A percentile compares a stretch with the other conserved stretches of the same genome.
Conservation (phyloP, 2,888 invertebrate genomes). For the Notodonta dromedarius region DNA sequence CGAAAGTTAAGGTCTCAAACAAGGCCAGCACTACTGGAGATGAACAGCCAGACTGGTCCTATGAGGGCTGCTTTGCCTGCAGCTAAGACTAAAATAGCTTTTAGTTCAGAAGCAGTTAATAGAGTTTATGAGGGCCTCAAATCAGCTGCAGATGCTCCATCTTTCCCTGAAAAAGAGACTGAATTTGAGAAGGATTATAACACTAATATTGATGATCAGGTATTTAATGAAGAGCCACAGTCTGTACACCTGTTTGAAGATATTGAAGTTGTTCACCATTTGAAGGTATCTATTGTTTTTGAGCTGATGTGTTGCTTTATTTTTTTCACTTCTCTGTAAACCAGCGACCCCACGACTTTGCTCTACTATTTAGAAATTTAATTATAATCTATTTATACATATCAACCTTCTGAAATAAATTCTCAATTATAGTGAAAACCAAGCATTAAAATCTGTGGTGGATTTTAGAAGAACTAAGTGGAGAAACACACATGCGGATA, state of each 20-base stretch:
- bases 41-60: slow-evolving; percentile 59
- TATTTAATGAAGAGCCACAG: slow-evolving; percentile 51
- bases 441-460: no score
- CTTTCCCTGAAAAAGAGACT: slow-evolving; percentile 48
- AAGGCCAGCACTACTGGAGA: slow-evolving; percentile 61
- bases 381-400: no score
- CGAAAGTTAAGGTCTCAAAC: slow-evolving; percentile 51
- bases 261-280: slow-evolving; percentile 70
- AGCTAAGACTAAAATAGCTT: slow-evolving; percentile 51
- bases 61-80: slow-evolving; percentile 55
- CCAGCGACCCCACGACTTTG: no score
- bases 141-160: slow-evolving; percentile 60
- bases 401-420: no score
- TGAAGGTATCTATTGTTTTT: slow-evolving; percentile 56
- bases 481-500: no score
- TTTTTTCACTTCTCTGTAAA: no score
- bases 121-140: slow-evolving; percentile 60
- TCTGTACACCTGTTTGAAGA: slow-evolving; percentile 79
- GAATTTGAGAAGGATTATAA: slow-evolving; percentile 30
- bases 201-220: slow-evolving; percentile 44
- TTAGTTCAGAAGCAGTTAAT: slow-evolving; percentile 56
- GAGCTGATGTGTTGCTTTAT: no score
- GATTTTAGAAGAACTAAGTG: no score
- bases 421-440: no score
- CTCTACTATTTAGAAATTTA: no score